Percentiles rank a stretch among this genome's conserved stretches.
Evolutionary conservation across 2,888 invertebrate genomes (phyloP).

Genomic region (Griposia aprilina): DNA sequence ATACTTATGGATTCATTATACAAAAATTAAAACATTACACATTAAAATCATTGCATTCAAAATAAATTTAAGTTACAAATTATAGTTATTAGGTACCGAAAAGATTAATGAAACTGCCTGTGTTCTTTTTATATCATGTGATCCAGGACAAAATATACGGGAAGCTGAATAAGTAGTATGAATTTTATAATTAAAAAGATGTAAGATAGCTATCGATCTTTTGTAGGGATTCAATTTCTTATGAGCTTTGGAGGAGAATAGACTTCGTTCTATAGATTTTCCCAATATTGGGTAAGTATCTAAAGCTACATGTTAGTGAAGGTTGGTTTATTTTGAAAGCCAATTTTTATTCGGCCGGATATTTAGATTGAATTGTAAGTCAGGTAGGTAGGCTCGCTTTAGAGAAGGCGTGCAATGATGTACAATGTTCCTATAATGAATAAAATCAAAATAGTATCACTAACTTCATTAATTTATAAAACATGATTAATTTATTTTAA

Average conservation of each 20-base stretch:
- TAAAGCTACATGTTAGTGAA: conserved; percentile 1
- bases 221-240: conserved; percentile 16
- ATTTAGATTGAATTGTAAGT: not conserved
- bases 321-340: not conserved
- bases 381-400: not conserved
- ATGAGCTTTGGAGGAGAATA: conserved; percentile 2
- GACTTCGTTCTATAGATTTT: not conserved
- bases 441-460: not conserved
- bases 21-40: no score
- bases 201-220: conserved; percentile 21
- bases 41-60: no score
- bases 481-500: not conserved
- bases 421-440: not conserved
- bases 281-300: conserved; percentile 13
- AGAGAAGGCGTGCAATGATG: not conserved
- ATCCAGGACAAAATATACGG: conserved; percentile 26
- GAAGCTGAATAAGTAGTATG: conserved; percentile 22
- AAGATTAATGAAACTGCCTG: conserved; percentile 62
- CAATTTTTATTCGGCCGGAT: not conserved
- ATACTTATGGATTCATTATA: no score
- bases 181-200: conserved; percentile 42
- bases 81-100: no score
- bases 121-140: conserved; percentile 9
- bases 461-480: not conserved
- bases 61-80: no score